A percentile compares a stretch with the other conserved stretches of the same genome.
Conservation (phyloP, 2,797 vertebrate species). For the Onychomys arenicola region DNA sequence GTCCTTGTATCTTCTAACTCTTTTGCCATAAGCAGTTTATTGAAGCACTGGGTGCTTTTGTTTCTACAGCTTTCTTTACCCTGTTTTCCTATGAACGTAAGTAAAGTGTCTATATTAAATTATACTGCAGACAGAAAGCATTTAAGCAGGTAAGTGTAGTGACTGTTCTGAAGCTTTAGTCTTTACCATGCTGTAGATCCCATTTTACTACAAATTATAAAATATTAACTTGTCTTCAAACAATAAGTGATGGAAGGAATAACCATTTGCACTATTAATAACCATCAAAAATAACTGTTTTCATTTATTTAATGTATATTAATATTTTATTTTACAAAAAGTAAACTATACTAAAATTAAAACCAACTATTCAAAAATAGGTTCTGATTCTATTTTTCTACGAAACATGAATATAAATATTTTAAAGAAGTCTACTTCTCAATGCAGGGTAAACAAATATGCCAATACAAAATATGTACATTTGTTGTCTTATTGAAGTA, state of each 20-base stretch:
- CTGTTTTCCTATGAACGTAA: background rate
- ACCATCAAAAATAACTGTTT: background rate
- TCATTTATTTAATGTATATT: background rate
- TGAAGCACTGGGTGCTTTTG: background rate
- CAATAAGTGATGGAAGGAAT: background rate
- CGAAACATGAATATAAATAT: background rate
- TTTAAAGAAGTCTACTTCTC: background rate
- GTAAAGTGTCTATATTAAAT: background rate
- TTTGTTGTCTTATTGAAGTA: background rate
- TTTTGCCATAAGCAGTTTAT: background rate
- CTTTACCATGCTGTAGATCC: background rate
- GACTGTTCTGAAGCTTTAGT: background rate
- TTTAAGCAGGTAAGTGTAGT: background rate
- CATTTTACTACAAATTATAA: background rate
- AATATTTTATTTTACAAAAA: background rate
- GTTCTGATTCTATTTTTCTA: background rate
- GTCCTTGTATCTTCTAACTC: background rate
- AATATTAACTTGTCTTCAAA: background rate
- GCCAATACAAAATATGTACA: no score
- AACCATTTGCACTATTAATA: background rate
- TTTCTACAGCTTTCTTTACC: background rate
- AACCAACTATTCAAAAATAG: background rate
- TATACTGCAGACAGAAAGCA: background rate
- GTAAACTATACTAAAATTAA: slow-evolving; percentile 22
- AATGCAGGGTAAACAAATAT: background rate